Base-by-base conservation (phyloP, 2,888 invertebrate species). In the Lathronympha strigana region DNA sequence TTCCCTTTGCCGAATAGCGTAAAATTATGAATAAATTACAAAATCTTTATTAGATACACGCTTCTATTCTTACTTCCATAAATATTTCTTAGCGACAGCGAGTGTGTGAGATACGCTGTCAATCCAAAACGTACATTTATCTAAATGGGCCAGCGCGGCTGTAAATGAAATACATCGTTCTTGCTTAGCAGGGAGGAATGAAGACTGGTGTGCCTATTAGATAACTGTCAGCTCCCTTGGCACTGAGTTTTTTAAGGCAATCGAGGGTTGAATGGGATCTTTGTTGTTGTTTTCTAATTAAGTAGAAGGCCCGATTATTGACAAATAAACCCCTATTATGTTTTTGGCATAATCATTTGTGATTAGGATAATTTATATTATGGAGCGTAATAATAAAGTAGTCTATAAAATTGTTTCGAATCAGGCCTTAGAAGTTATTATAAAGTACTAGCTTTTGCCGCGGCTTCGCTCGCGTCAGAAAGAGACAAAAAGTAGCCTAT, bases 101-200 rank as follows among this genome's bases (percentile, higher is more conserved):
- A 19, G 31, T 19, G 50, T 50, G 28, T 50, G 28, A 31, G 11
- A 17, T 11, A 50, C 31, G 28, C 33, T 51, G 51, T 51, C 51
- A 33, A 33, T 51, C 19, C 13, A 33, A 13, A 15, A 4, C 45
- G 17, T 28, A 17, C 4, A 28, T 50, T 50, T 17, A 28, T 50
- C 49, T 28, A 50, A 50, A 50, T 8, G 28, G 49, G 9, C 17
- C 28, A 15, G 19, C 13, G 15, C 21, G 49, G 15, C 31, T 19
- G 19, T 19, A 51, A 51, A 51, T 51, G 31, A 19, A 51, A 33
- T 13, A 51, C 33, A 51, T 51, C 51, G 31, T 33, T 51, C 31
- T 33, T 51, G 51, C 51, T 51, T 51, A 51, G 49, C 45, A n/a
- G 21, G 9, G 21, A 36, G 36, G 36, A 13, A 45, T 1, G 45